A percentile compares a stretch with the other conserved stretches of the same genome.
Evolutionary conservation across 2,113 vertebrate species (phyloP).

Genomic region (Takifugu flavidus): DNA sequence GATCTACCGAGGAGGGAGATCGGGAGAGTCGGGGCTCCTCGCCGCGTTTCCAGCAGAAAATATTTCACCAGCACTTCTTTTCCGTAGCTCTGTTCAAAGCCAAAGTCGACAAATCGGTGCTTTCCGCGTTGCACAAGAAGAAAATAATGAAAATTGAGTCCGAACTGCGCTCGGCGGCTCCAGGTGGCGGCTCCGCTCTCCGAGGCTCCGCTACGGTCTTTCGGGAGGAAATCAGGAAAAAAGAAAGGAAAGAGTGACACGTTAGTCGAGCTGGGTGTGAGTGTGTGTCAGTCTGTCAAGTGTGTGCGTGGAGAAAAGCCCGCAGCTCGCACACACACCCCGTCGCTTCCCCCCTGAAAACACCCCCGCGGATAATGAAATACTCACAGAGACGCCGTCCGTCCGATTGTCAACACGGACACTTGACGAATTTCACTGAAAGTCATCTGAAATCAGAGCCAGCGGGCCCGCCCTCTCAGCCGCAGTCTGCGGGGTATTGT

Average conservation of each 20-base stretch:
- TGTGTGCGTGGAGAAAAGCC: slow-evolving; percentile 74
- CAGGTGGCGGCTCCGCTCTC: slow-evolving; percentile 6
- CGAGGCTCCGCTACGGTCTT: slow-evolving; percentile 1
- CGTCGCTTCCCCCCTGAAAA: slow-evolving; percentile 44
- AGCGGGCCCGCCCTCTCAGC: slow-evolving; percentile 34
- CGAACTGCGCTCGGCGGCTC: slow-evolving; percentile 1
- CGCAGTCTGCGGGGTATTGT: neutral
- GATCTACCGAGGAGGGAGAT: slow-evolving; percentile 41
- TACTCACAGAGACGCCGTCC: slow-evolving; percentile 54
- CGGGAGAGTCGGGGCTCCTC: slow-evolving; percentile 44
- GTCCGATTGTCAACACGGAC: slow-evolving; percentile 55
- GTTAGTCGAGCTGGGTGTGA: slow-evolving; percentile 74
- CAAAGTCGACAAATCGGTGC: slow-evolving; percentile 20
- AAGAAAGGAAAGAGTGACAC: slow-evolving; percentile 75
- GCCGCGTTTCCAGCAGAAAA: slow-evolving; percentile 53
- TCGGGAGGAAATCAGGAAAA: slow-evolving; percentile 26
- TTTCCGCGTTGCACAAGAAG: too few species aligned
- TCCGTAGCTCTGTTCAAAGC: slow-evolving; percentile 29
- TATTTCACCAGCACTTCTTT: slow-evolving; percentile 6
- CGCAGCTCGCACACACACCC: slow-evolving; percentile 56
- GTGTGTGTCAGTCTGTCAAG: slow-evolving; percentile 85
- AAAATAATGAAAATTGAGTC: neutral
- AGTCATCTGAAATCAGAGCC: slow-evolving; percentile 33
- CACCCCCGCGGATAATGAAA: slow-evolving; percentile 51
- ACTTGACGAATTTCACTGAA: slow-evolving; percentile 54